Evolutionary conservation across 2,888 invertebrate genomes (phyloP).

Genomic region (Nephrotoma flavescens): DNA sequence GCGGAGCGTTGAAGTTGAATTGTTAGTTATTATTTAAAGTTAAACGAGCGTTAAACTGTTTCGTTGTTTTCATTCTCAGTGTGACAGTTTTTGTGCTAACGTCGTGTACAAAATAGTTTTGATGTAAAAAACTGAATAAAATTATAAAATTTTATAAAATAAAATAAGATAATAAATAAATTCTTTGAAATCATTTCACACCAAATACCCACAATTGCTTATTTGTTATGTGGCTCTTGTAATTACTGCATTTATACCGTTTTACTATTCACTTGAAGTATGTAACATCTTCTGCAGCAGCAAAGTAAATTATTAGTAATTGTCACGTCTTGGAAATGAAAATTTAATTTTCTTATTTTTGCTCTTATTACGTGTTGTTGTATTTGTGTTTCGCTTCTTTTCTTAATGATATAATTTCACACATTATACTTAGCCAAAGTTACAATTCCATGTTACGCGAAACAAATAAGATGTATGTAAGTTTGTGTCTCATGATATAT

Average conservation of each 20-base stretch:
- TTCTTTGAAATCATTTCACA: no score
- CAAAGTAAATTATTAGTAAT: neutral
- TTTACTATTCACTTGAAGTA: neutral
- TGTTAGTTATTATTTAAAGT: no score
- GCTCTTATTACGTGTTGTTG: neutral
- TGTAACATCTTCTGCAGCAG: neutral
- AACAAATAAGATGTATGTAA: neutral
- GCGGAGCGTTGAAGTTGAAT: no score
- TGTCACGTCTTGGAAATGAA: neutral
- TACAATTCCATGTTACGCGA: neutral
- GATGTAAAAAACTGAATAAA: no score
- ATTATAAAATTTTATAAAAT: no score
- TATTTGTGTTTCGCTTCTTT: neutral
- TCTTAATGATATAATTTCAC: neutral
- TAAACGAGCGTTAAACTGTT: no score
- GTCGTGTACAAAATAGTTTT: no score
- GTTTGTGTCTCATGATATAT: neutral
- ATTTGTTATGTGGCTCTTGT: no score
- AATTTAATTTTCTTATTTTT: neutral
- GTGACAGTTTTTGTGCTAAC: no score
- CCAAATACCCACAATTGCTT: no score
- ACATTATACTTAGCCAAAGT: neutral
- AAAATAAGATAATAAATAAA: no score
- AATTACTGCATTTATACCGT: neutral
- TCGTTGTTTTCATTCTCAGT: no score